Percentiles rank a stretch among this genome's conserved stretches.
These are phyloP conservation scores for Agrotis segetum DNA, from an alignment of 2,888 invertebrate species.

Conservation along the genomic window DNA sequence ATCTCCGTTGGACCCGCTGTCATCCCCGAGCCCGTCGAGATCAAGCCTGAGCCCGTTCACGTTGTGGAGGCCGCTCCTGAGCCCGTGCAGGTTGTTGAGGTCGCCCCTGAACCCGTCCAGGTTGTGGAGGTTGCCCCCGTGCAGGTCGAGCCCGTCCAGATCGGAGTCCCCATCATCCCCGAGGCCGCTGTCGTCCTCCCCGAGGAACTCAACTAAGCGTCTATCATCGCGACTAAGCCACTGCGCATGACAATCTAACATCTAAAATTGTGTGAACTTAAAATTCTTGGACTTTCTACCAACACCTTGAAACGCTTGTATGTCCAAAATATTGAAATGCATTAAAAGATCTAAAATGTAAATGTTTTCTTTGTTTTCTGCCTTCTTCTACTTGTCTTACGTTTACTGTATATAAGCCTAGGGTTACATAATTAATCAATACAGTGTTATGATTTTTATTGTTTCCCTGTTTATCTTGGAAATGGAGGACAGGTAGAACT, in stretches of 20 bases:
- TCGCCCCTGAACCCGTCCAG: slow-evolving; percentile 26
- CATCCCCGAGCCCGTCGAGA: slow-evolving; percentile 20
- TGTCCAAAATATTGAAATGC: slow-evolving; percentile 42
- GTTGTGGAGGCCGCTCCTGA: slow-evolving; percentile 11
- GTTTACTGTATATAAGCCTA: no score
- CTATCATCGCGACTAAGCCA: slow-evolving; percentile 22
- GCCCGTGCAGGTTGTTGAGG: slow-evolving; percentile 43
- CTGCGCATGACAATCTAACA: slow-evolving; percentile 46
- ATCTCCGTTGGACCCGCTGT: slow-evolving; percentile 42
- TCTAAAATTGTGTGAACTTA: slow-evolving; percentile 35
- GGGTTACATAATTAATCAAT: no score
- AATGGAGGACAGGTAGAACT: no score
- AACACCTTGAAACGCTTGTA: slow-evolving; percentile 56
- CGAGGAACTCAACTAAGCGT: slow-evolving; percentile 66
- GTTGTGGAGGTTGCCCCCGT: slow-evolving; percentile 47
- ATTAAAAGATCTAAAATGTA: slow-evolving; percentile 51
- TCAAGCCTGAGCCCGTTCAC: slow-evolving; percentile 38
- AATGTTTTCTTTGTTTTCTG: slow-evolving; percentile 18
- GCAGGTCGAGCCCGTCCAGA: slow-evolving; percentile 55
- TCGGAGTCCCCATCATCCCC: slow-evolving; percentile 62
- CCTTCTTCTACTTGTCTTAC: neutral
- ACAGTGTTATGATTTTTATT: no score
- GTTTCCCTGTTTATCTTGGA: no score
- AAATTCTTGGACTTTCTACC: slow-evolving; percentile 46
- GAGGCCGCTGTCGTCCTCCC: slow-evolving; percentile 66